Base-by-base conservation (phyloP, 2,797 vertebrate genomes). In the Tympanoctomys barrerae region DNA sequence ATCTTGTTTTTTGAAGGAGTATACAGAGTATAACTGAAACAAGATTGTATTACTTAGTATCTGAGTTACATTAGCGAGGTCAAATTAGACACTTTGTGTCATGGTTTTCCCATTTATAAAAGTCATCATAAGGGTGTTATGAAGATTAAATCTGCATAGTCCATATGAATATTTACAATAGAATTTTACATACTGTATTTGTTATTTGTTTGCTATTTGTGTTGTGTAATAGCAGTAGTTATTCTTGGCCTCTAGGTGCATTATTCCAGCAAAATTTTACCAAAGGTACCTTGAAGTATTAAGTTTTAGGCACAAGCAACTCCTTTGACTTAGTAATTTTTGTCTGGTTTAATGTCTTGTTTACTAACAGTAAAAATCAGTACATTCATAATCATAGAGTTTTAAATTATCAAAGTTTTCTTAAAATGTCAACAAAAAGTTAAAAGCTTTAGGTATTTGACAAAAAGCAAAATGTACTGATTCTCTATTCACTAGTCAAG, bases 391-490 rank as follows among this genome's bases (percentile, higher is more conserved):
- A 68, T 6, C n/a, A 86, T 68, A 64, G 31, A 52, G 31, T 61
- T 89, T 73, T 54, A 52, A 91, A 66, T 70, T 75, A 84, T 70
- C 49, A 88, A 88, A n/a, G 5, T 88, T 33, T 81, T 21, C 13
- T 88, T 75, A 9, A 79, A 73, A 82, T 96, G 66, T 22, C 49
- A 22, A 39, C 11, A 75, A 83, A 95, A 92, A 52, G 26, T 42
- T 75, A 92, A 91, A 87, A 68, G 4, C 18, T 62, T 90, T 46
- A 75, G 52, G 82, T 61, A 82, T 52, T 87, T 54, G 14, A 90
- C 33, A 90, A 90, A 79, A 75, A 62, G 24, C n/a, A 79, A 64
- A 91, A 83, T 84, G 1, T 0, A 90, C 31, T 61, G 42, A 59
- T 77, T 88, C 46, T 85, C 21, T 6, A 62, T 49, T 18, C 21